Evolutionary conservation across 1,140 invertebrate species (phyloP).

Genomic region (Listronotus bonariensis): DNA sequence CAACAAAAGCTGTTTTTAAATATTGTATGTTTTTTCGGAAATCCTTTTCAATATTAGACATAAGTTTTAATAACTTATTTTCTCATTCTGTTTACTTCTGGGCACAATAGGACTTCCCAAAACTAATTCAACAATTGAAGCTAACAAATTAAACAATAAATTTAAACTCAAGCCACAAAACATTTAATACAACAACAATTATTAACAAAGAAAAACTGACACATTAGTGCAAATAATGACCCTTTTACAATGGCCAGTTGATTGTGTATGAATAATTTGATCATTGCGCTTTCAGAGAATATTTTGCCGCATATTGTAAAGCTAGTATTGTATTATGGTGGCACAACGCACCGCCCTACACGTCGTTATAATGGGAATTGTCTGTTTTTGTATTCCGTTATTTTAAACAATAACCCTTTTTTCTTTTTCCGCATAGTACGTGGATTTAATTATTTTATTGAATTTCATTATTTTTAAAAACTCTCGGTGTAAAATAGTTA

Average conservation of each 20-base stretch:
- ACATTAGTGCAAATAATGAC: slow-evolving; percentile 34
- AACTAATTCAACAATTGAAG: slow-evolving; percentile 1
- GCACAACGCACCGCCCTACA: background rate
- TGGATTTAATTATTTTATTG: too few relatives aligned
- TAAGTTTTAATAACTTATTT: too few relatives aligned
- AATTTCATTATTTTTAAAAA: too few relatives aligned
- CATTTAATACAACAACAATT: slow-evolving; percentile 15
- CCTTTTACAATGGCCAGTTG: slow-evolving; percentile 12
- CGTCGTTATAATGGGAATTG: too few relatives aligned
- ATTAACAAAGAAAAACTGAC: slow-evolving; percentile 26
- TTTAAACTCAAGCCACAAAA: slow-evolving; percentile 13
- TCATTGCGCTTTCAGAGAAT: slow-evolving; percentile 29
- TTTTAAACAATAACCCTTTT: too few relatives aligned
- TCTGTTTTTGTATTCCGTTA: too few relatives aligned
- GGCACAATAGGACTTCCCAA: background rate
- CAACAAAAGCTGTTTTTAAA: too few relatives aligned
- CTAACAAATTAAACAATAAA: background rate
- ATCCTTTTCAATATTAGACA: too few relatives aligned
- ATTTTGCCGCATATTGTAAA: slow-evolving; percentile 29
- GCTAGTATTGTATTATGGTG: slow-evolving; percentile 26
- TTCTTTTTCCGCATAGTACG: too few relatives aligned
- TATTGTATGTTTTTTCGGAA: too few relatives aligned
- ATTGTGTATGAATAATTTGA: slow-evolving; percentile 39
- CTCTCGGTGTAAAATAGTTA: too few relatives aligned
- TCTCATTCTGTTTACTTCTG: too few relatives aligned